Evolutionary conservation across 53 echinoderm and acorn worm genomes (phyloP).

Genomic region (Luidia sarsii): DNA sequence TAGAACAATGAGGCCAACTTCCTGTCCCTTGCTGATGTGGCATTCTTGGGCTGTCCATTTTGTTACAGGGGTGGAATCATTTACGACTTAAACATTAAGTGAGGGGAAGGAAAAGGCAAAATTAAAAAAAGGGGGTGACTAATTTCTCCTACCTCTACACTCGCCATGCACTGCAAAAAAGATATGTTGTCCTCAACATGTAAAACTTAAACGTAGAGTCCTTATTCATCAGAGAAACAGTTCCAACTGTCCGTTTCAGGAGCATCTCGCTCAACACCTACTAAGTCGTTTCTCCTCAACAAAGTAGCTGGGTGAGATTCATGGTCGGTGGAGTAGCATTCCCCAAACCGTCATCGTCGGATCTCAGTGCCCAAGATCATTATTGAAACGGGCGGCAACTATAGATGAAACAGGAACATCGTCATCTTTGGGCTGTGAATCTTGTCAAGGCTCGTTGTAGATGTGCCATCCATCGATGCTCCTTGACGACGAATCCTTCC

Average conservation of each 20-base stretch:
- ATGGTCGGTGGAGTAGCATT: slow-evolving; percentile 16
- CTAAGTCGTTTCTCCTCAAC: slow-evolving; percentile 2
- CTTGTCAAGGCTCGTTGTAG: no score
- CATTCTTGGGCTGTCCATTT: no score
- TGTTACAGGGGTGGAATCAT: no score
- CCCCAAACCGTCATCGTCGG: background rate
- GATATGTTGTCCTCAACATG: slow-evolving; percentile 21
- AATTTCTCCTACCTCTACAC: slow-evolving; percentile 2
- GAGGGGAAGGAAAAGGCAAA: background rate
- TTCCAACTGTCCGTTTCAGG: slow-evolving; percentile 16
- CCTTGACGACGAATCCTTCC: background rate
- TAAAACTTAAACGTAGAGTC: background rate
- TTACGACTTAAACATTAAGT: background rate
- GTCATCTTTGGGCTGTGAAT: no score
- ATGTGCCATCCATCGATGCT: background rate
- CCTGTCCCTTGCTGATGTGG: no score
- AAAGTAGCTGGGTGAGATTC: background rate
- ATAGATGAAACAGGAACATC: background rate
- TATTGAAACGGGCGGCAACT: background rate
- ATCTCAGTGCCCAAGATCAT: background rate
- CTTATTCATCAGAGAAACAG: slow-evolving; percentile 22
- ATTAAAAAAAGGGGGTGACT: background rate
- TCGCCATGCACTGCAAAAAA: background rate
- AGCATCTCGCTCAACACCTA: background rate
- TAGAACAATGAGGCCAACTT: no score